Evolutionary conservation across 2,888 invertebrate genomes (phyloP).

Genomic region (Spodoptera littoralis): DNA sequence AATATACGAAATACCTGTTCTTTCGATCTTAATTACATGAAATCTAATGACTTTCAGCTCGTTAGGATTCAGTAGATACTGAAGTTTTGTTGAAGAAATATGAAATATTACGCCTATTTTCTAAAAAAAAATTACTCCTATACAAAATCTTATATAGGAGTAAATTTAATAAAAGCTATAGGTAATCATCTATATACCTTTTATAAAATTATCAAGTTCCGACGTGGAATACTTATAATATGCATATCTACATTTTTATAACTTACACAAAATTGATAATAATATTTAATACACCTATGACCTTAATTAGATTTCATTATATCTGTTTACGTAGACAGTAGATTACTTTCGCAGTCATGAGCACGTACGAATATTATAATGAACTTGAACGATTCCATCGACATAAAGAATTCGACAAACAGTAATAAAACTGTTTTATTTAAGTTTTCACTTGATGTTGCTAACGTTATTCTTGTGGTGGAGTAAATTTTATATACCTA

Average conservation of each 20-base stretch:
- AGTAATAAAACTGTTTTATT: slow-evolving; percentile 9
- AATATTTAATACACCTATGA: slow-evolving; percentile 18
- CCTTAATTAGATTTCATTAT: slow-evolving; percentile 23
- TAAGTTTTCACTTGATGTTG: slow-evolving; percentile 8
- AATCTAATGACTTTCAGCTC: not conserved
- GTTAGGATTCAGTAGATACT: no score
- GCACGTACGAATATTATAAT: slow-evolving; percentile 35
- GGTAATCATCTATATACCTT: no score
- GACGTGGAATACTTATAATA: not conserved
- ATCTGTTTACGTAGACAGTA: slow-evolving; percentile 23
- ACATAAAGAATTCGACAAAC: slow-evolving; percentile 4
- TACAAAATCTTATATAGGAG: no score
- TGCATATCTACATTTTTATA: slow-evolving; percentile 5
- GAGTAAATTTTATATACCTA: no score
- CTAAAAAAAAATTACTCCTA: not conserved
- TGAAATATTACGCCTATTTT: not conserved
- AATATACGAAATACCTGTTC: slow-evolving; percentile 4
- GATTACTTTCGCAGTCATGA: slow-evolving; percentile 30
- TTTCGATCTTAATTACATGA: slow-evolving; percentile 18
- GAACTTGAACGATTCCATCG: slow-evolving; percentile 21
- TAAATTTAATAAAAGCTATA: no score
- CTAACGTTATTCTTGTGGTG: no score
- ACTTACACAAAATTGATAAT: slow-evolving; percentile 16
- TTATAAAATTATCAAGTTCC: slow-evolving; percentile 6
- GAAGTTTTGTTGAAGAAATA: not conserved